These are phyloP conservation scores for Pipra filicauda DNA, from an alignment of 2,113 vertebrate species.

Conservation along the genomic window DNA sequence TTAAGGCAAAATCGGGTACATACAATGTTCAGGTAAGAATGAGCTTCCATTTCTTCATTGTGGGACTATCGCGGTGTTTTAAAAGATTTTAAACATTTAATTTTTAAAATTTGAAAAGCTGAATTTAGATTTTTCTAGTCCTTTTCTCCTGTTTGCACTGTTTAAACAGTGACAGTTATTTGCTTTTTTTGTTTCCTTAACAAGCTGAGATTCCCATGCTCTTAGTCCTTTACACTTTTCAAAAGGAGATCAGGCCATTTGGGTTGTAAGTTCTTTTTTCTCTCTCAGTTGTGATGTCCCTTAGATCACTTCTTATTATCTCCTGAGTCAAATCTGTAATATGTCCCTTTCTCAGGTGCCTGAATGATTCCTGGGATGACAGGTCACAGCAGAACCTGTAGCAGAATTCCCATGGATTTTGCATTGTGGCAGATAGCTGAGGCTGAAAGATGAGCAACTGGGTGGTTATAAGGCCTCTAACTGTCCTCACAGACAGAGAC, in stretches of 20 bases:
- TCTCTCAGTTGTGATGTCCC: neutral
- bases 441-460: neutral
- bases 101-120: neutral
- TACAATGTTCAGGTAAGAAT: conserved; percentile 86
- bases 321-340: neutral
- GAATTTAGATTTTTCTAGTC: neutral
- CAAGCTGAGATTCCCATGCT: neutral
- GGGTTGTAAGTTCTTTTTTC: neutral
- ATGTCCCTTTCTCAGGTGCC: neutral
- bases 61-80: neutral
- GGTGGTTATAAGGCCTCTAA: neutral
- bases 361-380: neutral
- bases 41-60: neutral
- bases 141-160: neutral
- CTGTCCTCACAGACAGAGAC: neutral
- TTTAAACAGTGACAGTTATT: neutral
- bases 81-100: neutral
- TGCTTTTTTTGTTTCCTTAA: neutral
- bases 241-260: neutral
- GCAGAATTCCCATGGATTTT: neutral
- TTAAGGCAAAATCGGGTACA: conserved; percentile 88
- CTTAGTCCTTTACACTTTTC: neutral
- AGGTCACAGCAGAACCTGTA: neutral
- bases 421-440: neutral
- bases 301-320: neutral